Base-by-base conservation (phyloP, 1,140 invertebrate species). In the Wasmannia auropunctata region DNA sequence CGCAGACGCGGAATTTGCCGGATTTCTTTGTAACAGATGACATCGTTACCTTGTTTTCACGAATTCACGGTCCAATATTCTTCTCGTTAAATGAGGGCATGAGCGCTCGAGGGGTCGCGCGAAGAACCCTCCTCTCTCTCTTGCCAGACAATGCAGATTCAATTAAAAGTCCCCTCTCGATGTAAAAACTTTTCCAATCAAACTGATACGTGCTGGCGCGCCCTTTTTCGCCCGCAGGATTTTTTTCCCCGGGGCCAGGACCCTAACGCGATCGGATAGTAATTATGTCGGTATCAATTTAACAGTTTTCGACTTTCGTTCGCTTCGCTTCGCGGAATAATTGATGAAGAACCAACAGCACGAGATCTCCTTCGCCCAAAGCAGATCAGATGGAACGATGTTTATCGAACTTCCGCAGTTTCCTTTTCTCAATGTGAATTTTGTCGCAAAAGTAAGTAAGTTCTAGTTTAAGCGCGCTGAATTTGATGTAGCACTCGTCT, bases 141-240 rank as follows among this genome's bases (percentile, higher is more conserved):
- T 72, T 46, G 54, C 10, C 43, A 75, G 90, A 89, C 86, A 85
- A 92, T 92, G 90, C 87, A 92, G 88, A 93, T 93, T 93, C 88
- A 91, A 92, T 93, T 90, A 92, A 93, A 92, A 86, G 91, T 85
- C 51, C 31, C 70, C 65, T 43, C 22, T 49, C 22, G 74, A 87
- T 67, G 19, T 58, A 69, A 88, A 88, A 94, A 94, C 89, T 94
- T 94, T 94, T 94, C 88, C 90, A 94, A 94, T 94, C 92, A 93
- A 91, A 90, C 76, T 62, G 86, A 70, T 74, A 86, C 84, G 84
- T 85, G 69, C 58, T 72, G 19, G 40, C 25, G 43, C 22, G 85
- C 63, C 67, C 87, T 87, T 90, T 85, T 83, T 80, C 86, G 69
- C 43, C 79, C 75, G 37, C 70, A 54, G 28, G 58, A 86, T 80